Evolutionary conservation across 2,113 vertebrate genomes (phyloP).

Genomic region (Eurypyga helias): DNA sequence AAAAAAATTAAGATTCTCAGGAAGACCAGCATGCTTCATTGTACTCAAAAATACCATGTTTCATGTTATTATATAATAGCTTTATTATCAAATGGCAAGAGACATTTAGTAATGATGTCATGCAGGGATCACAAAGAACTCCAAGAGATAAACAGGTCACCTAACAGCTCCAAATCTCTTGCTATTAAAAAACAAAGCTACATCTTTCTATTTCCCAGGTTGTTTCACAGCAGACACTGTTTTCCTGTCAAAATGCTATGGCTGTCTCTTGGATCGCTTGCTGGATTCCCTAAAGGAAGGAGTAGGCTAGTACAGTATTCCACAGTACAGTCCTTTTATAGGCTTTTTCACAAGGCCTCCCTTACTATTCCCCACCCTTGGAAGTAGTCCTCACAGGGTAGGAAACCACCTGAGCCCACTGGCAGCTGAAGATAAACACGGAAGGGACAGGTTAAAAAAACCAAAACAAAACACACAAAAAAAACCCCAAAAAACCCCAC

Average conservation of each 20-base stretch:
- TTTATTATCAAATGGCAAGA: constrained; percentile 61
- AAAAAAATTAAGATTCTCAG: background rate
- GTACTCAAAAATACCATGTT: background rate
- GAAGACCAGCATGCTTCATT: background rate
- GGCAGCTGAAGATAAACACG: background rate
- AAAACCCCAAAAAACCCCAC: no score
- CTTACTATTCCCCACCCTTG: background rate
- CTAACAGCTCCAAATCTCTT: background rate
- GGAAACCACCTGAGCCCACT: background rate
- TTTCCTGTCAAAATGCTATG: background rate
- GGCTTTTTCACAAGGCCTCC: background rate
- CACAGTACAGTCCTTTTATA: background rate
- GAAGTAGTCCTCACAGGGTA: background rate
- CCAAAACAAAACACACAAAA: no score
- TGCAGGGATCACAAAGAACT: constrained; percentile 1
- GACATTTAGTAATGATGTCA: constrained; percentile 4
- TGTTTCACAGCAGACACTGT: background rate
- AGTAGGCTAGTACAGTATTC: background rate
- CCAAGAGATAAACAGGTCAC: background rate
- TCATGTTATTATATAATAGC: background rate
- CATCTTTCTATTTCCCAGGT: background rate
- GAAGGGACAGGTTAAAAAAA: background rate
- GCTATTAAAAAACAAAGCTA: background rate
- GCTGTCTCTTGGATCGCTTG: background rate
- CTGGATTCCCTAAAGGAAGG: background rate